A percentile compares a stretch with the other conserved stretches of the same genome.
phyloP scores from a whole-genome alignment of 2,888 invertebrate species.

The Flexamia atlantica region DNA sequence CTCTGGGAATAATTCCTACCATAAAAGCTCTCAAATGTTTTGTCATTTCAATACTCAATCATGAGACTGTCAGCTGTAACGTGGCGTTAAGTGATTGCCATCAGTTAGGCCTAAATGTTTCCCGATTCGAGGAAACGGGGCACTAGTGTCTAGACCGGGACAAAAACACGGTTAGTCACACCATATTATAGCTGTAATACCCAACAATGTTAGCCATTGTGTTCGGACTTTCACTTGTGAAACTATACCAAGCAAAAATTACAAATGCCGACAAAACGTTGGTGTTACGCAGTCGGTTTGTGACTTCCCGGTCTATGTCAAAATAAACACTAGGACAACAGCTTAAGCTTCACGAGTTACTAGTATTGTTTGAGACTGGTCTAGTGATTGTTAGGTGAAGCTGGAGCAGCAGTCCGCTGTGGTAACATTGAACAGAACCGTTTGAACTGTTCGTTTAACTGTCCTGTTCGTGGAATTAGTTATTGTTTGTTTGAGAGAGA shows the following conservation, averaged over 20 bases:
- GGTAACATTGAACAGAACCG: no score
- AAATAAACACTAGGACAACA: slow-evolving; percentile 5
- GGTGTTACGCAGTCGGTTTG: background rate
- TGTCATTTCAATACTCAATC: no score
- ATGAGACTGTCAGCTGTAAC: no score
- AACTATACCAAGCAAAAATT: slow-evolving; percentile 12
- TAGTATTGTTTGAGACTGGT: no score
- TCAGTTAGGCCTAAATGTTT: background rate
- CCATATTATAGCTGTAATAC: slow-evolving; percentile 2
- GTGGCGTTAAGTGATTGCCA: no score
- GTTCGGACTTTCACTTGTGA: slow-evolving; percentile 30
- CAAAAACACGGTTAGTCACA: slow-evolving; percentile 34
- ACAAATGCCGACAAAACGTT: slow-evolving; percentile 34
- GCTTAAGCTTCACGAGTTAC: no score
- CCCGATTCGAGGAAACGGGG: background rate
- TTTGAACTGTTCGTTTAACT: background rate
- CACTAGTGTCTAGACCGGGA: background rate
- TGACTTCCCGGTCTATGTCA: background rate
- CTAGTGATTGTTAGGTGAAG: no score
- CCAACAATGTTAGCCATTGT: slow-evolving; percentile 31
- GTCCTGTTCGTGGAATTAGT: no score
- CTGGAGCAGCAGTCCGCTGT: no score
- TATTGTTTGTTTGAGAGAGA: no score
- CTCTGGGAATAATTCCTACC: no score
- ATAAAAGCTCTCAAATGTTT: no score